phyloP scores from a whole-genome alignment of 2,888 invertebrate genomes.

The Lysandra bellargus region DNA sequence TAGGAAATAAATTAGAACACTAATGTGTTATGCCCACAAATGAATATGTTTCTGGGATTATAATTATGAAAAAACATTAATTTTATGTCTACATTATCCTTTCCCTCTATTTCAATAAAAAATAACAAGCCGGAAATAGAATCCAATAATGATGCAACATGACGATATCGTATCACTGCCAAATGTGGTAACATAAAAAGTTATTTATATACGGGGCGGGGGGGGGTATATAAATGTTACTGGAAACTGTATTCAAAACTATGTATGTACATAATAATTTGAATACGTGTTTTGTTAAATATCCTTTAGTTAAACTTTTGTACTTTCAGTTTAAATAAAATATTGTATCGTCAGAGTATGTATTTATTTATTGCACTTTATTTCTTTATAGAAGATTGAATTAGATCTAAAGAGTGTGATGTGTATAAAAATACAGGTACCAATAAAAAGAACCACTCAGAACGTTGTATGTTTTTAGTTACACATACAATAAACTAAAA shows the following conservation, averaged over 20 bases:
- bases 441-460: no score
- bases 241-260: constrained; percentile 3
- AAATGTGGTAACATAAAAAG: constrained; percentile 13
- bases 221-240: neutral
- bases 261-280: neutral
- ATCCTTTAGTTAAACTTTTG: no score
- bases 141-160: constrained; percentile 13
- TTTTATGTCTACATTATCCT: neutral
- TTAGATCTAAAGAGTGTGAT: no score
- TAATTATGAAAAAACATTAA: neutral
- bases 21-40: neutral
- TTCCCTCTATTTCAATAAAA: neutral
- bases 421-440: no score
- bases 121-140: constrained; percentile 6
- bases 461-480: no score
- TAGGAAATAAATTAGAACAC: no score
- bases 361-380: no score
- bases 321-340: no score
- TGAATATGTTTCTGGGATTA: neutral
- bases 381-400: no score
- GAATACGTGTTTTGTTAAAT: neutral
- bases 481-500: no score
- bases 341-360: no score
- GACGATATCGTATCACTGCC: constrained; percentile 5
- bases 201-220: neutral